A percentile compares a stretch with the other conserved stretches of the same genome.
Conservation (phyloP, 2,797 vertebrate genomes). For the Phataginus tetradactyla region DNA sequence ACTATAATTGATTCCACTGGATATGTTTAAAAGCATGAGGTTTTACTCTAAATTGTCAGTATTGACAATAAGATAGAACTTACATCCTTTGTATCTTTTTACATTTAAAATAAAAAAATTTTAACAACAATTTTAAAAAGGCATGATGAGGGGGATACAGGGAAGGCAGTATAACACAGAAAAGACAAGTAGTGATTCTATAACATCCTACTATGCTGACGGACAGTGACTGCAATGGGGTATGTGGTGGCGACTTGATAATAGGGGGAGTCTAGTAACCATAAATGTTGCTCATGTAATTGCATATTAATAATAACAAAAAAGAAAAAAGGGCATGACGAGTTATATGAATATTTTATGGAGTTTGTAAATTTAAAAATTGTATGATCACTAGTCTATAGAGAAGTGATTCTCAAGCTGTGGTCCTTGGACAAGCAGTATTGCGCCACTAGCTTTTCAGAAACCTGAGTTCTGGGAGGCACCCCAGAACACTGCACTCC, state of each 20-base stretch:
- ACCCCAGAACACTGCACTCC: background rate
- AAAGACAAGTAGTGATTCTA: no score
- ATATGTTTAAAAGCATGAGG: background rate
- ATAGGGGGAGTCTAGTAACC: no score
- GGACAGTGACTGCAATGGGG: no score
- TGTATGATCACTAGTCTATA: background rate
- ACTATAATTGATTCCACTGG: background rate
- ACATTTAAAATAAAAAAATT: background rate
- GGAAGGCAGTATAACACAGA: no score
- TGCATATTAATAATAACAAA: no score
- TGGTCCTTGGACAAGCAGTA: background rate
- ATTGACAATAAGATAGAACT: background rate
- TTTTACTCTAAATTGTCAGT: constrained; percentile 1
- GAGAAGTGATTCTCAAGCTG: background rate
- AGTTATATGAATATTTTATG: background rate
- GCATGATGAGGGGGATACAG: no score
- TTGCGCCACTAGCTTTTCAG: background rate
- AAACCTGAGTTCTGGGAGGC: background rate
- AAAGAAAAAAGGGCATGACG: no score
- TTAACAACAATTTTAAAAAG: background rate
- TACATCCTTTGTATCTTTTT: background rate
- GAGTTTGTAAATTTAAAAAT: background rate
- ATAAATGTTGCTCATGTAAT: no score
- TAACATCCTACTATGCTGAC: no score
- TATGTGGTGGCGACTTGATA: no score